Conservation (phyloP, 2,797 vertebrate species). For the Parauchenoglanis ngamensis region DNA sequence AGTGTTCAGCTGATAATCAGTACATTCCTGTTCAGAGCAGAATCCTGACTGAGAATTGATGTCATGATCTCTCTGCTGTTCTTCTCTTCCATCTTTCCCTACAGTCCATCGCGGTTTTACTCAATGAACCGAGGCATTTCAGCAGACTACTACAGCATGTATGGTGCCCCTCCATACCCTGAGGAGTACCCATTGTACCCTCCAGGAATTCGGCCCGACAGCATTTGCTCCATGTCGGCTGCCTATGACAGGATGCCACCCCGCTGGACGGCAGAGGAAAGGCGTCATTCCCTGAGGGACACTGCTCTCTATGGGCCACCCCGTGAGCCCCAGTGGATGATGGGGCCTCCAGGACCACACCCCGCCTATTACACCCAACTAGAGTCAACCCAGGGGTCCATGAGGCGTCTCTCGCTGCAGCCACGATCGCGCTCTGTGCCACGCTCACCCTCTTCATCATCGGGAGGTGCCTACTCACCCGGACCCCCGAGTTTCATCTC, state of each 20-base stretch:
- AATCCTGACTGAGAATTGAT: background rate
- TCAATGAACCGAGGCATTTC: conserved; percentile 76
- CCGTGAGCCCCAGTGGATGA: conserved; percentile 58
- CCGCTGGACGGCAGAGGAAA: conserved; percentile 84
- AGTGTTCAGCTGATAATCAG: background rate
- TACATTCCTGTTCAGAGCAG: background rate
- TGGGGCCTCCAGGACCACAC: conserved; percentile 56
- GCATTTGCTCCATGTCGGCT: conserved; percentile 89
- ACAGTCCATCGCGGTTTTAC: conserved; percentile 86
- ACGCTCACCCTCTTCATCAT: conserved; percentile 87
- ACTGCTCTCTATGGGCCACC: conserved; percentile 67
- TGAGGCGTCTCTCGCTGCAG: conserved; percentile 88
- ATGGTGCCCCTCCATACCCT: conserved; percentile 79
- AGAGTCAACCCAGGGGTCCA: conserved; percentile 77
- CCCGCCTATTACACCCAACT: conserved; percentile 78
- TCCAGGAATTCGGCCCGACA: conserved; percentile 85
- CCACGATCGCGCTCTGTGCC: conserved; percentile 89
- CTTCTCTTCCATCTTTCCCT: conserved; percentile 5
- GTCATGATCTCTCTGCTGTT: background rate
- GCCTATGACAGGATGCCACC: conserved; percentile 80
- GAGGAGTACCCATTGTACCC: conserved; percentile 89
- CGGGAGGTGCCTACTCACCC: conserved; percentile 82
- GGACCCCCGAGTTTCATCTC: conserved; percentile 80
- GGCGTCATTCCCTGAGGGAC: conserved; percentile 83
- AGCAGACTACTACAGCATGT: conserved; percentile 80